These are phyloP conservation scores for Ambastaia sidthimunki DNA, from an alignment of 2,797 vertebrate genomes.

Conservation along the genomic window DNA sequence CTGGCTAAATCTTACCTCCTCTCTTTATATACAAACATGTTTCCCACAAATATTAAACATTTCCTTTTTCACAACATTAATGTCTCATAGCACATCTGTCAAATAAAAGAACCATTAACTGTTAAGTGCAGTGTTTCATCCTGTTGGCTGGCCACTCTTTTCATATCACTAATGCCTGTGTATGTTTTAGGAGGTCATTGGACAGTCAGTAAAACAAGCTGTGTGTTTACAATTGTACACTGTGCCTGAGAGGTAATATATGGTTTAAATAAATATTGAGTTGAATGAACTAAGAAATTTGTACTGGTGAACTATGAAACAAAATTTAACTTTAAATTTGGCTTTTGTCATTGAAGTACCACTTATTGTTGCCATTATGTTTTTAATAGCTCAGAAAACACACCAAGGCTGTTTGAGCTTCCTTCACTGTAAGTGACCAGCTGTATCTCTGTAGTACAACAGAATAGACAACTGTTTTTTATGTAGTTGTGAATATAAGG, in stretches of 20 bases:
- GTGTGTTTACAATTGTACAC: constrained; percentile 85
- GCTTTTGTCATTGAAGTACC: too few species aligned
- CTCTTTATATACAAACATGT: neutral
- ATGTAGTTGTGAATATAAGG: neutral
- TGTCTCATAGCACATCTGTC: too few species aligned
- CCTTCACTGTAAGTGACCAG: constrained; percentile 88
- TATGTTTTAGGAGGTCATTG: constrained; percentile 90
- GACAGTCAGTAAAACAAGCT: constrained; percentile 88
- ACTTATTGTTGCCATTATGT: neutral
- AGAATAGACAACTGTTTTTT: neutral
- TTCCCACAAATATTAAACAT: neutral
- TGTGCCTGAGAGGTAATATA: constrained; percentile 82
- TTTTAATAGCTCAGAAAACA: constrained; percentile 82
- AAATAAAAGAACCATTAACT: too few species aligned
- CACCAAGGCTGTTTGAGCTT: constrained; percentile 86
- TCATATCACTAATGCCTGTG: neutral
- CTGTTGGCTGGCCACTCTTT: constrained; percentile 2
- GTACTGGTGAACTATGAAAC: neutral
- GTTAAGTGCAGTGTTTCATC: constrained; percentile 1
- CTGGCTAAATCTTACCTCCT: neutral
- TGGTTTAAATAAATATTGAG: neutral
- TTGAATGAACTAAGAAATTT: neutral
- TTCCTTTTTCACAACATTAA: neutral
- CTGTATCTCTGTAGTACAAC: neutral
- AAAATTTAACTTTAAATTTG: too few species aligned